Evolutionary conservation across 2,113 vertebrate genomes (phyloP).

Genomic region (Oxyruncus cristatus): DNA sequence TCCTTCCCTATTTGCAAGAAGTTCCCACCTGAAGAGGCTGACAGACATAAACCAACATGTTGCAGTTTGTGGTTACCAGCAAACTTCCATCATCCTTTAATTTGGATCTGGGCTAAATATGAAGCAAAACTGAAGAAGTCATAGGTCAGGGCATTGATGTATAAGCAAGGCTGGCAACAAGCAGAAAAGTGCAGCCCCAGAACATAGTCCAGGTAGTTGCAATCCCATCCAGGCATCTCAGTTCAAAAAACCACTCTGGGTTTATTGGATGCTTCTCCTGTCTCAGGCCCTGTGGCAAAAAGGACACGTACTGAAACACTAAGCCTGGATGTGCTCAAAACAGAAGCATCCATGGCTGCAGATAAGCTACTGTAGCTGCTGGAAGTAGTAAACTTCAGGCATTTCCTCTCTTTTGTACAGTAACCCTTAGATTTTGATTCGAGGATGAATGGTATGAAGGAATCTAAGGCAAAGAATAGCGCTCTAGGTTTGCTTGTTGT

Average conservation of each 20-base stretch:
- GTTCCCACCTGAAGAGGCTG: not conserved
- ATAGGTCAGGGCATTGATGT: not conserved
- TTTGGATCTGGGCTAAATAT: not conserved
- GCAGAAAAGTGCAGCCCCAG: not conserved
- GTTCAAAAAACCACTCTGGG: not conserved
- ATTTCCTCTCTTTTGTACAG: not conserved
- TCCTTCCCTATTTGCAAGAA: not conserved
- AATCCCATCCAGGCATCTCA: not conserved
- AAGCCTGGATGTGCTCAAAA: not conserved
- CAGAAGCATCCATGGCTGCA: not conserved
- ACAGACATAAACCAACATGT: not conserved
- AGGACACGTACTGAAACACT: not conserved
- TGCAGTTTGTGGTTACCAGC: not conserved
- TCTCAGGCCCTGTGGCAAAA: not conserved
- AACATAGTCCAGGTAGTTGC: not conserved
- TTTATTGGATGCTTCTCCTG: not conserved
- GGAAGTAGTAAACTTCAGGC: not conserved
- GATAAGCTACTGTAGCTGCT: not conserved
- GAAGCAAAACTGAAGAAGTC: not conserved
- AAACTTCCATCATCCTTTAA: not conserved
- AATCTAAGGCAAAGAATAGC: not conserved
- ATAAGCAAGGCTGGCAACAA: not conserved
- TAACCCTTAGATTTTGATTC: not conserved
- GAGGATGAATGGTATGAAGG: not conserved
- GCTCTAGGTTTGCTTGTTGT: not conserved